These are phyloP conservation scores for Dryas iulia DNA, from an alignment of 1,140 invertebrate species.

Conservation along the genomic window DNA sequence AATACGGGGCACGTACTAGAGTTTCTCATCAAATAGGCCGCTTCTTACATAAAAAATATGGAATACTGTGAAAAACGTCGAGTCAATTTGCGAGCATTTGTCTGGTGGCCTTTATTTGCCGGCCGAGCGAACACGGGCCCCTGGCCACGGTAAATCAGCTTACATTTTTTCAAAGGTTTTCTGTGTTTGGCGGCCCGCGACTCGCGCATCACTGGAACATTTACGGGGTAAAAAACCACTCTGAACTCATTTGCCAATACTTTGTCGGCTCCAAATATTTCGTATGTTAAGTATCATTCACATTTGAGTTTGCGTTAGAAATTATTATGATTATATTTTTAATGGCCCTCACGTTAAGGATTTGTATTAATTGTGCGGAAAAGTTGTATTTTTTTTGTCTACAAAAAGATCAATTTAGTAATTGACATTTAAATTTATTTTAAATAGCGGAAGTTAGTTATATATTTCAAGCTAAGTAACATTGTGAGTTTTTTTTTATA, in stretches of 20 bases:
- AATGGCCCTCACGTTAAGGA: too few species aligned
- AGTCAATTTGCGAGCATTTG: slow-evolving; percentile 78
- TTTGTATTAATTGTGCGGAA: too few species aligned
- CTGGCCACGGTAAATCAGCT: slow-evolving; percentile 72
- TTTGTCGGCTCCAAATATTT: not conserved
- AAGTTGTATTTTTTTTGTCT: too few species aligned
- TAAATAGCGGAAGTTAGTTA: too few species aligned
- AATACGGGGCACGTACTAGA: slow-evolving; percentile 27
- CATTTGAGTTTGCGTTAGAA: too few species aligned
- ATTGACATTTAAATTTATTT: too few species aligned
- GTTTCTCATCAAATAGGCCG: slow-evolving; percentile 33
- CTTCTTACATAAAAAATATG: slow-evolving; percentile 61
- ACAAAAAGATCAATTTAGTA: too few species aligned
- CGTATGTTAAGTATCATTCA: not conserved
- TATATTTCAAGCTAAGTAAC: too few species aligned
- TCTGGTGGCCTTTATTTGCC: slow-evolving; percentile 76
- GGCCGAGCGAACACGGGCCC: slow-evolving; percentile 59
- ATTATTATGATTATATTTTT: too few species aligned
- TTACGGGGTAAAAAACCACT: slow-evolving; percentile 59
- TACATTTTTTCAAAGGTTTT: slow-evolving; percentile 75
- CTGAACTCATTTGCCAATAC: slow-evolving; percentile 52
- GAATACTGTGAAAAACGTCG: slow-evolving; percentile 71
- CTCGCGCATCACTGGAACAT: slow-evolving; percentile 58
- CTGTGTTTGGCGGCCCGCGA: slow-evolving; percentile 68
- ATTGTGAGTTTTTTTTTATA: too few species aligned